These are phyloP conservation scores for Acanthopleura granulata DNA, from an alignment of 2,888 invertebrate species.

Conservation along the genomic window DNA sequence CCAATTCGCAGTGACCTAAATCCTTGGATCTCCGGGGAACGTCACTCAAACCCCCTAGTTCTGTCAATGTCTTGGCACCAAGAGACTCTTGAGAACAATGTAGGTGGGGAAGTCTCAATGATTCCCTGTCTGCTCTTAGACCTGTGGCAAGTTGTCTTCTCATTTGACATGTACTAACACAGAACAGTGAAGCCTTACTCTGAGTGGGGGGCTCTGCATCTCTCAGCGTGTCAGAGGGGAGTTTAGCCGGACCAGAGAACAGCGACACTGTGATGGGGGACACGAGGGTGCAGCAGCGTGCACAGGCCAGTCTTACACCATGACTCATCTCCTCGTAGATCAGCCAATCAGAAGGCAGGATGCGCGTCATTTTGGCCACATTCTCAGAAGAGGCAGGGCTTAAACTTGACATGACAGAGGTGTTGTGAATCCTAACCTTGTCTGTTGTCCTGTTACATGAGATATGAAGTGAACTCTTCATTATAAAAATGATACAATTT, in stretches of 20 bases:
- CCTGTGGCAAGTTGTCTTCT: too few relatives aligned
- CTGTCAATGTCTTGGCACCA: too few relatives aligned
- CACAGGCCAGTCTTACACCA: conserved; percentile 74
- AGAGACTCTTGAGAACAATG: too few relatives aligned
- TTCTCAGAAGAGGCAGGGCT: conserved; percentile 63
- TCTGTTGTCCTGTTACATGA: conserved; percentile 73
- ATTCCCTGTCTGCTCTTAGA: too few relatives aligned
- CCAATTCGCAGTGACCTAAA: too few relatives aligned
- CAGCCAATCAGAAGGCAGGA: conserved; percentile 84
- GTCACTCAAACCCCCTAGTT: too few relatives aligned
- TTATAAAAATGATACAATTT: too few relatives aligned
- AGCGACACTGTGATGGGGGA: conserved; percentile 85
- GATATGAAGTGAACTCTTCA: background rate
- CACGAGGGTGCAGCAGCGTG: conserved; percentile 85
- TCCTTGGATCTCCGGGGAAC: too few relatives aligned
- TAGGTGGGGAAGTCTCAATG: too few relatives aligned
- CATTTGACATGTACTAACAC: too few relatives aligned
- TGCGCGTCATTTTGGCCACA: conserved; percentile 69
- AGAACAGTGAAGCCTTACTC: background rate
- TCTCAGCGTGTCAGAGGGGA: conserved; percentile 71
- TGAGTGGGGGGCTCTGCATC: conserved; percentile 48
- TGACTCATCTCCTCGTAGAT: conserved; percentile 88
- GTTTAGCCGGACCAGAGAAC: conserved; percentile 79
- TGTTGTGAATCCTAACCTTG: conserved; percentile 76
- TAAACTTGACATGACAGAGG: conserved; percentile 73